These are phyloP conservation scores for Petrocephalus schoutedeni DNA, from an alignment of 2,797 vertebrate genomes.

Conservation along the genomic window DNA sequence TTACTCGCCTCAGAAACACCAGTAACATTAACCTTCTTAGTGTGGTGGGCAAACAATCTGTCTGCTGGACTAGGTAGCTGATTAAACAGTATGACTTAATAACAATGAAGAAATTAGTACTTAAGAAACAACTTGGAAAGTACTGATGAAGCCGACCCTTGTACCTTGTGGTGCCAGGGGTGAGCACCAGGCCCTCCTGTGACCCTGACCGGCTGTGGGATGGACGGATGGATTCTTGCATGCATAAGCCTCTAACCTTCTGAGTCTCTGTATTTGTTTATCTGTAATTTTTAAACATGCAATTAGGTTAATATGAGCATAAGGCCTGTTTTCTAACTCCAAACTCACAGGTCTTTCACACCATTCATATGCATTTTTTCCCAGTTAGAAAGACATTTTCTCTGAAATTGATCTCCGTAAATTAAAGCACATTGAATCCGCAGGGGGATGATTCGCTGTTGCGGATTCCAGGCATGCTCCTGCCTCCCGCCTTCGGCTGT, in stretches of 20 bases:
- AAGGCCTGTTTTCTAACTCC: background rate
- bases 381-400: background rate
- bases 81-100: background rate
- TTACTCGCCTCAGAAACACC: background rate
- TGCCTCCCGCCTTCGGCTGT: background rate
- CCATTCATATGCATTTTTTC: background rate
- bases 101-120: background rate
- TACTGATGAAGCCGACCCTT: background rate
- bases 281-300: background rate
- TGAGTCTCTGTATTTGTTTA: background rate
- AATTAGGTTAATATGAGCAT: background rate
- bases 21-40: background rate
- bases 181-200: background rate
- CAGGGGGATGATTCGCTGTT: background rate
- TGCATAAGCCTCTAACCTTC: background rate
- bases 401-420: background rate
- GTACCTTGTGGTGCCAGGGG: background rate
- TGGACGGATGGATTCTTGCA: background rate
- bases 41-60: background rate
- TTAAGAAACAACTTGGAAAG: background rate
- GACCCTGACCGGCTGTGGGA: background rate
- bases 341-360: background rate
- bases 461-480: constrained; percentile 1
- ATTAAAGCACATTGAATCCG: constrained; percentile 1
- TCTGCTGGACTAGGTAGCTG: background rate